Evolutionary conservation across 2,888 invertebrate genomes (phyloP).

Genomic region (Drosophila picticornis): DNA sequence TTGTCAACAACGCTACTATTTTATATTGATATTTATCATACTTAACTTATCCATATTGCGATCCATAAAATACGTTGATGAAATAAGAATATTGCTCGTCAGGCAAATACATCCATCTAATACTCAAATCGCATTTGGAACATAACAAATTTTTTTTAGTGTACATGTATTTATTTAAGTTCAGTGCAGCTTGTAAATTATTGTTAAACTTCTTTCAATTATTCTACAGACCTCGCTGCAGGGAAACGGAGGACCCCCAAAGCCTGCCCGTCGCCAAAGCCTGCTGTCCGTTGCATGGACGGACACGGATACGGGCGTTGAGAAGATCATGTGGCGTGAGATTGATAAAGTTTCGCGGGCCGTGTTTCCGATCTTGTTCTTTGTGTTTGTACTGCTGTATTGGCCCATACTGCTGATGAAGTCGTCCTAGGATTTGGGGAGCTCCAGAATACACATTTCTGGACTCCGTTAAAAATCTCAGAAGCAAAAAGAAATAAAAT

Average conservation of each 20-base stretch:
- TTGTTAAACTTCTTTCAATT: background rate
- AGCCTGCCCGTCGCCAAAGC: slow-evolving; percentile 84
- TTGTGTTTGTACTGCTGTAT: slow-evolving; percentile 91
- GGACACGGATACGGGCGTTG: slow-evolving; percentile 89
- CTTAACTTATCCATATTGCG: background rate
- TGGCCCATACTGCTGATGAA: slow-evolving; percentile 92
- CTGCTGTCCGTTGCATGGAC: slow-evolving; percentile 88
- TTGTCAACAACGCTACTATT: background rate
- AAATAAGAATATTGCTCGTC: background rate
- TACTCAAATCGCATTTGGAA: background rate
- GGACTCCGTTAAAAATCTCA: slow-evolving; percentile 83
- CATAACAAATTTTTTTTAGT: background rate
- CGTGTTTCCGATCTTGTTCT: slow-evolving; percentile 92
- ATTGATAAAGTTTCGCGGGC: slow-evolving; percentile 92
- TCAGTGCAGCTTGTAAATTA: background rate
- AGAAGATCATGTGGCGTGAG: slow-evolving; percentile 91
- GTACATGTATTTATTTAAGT: background rate
- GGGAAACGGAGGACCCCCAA: slow-evolving; percentile 85
- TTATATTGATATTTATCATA: background rate
- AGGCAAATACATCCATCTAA: background rate
- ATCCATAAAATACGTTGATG: background rate
- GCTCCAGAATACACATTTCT: slow-evolving; percentile 83
- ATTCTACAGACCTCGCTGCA: slow-evolving; percentile 83
- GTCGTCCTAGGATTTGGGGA: slow-evolving; percentile 86
- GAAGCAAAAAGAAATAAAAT: slow-evolving; percentile 16